Conservation (phyloP, 2,888 invertebrate genomes). For the Caradrina clavipalpis region DNA sequence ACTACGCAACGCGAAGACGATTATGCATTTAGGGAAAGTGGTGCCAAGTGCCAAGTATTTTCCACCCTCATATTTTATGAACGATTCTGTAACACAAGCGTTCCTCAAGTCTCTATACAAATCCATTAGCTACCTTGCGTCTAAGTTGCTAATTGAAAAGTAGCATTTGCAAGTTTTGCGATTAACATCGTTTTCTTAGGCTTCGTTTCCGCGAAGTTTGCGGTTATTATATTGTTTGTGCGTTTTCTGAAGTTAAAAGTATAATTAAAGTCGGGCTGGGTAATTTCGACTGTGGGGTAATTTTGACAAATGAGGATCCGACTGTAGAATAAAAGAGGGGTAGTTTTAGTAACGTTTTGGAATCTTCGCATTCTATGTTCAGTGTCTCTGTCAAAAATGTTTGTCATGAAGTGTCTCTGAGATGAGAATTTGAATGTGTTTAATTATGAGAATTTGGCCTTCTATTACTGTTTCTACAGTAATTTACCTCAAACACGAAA, state of each 20-base stretch:
- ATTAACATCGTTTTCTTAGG: slow-evolving; percentile 27
- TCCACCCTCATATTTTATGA: slow-evolving; percentile 49
- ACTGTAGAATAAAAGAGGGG: too few species aligned
- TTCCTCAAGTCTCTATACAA: slow-evolving; percentile 24
- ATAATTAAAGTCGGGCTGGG: not conserved
- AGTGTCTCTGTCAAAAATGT: too few species aligned
- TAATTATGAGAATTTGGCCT: too few species aligned
- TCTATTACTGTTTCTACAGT: too few species aligned
- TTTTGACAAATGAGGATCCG: too few species aligned
- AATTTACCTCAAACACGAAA: too few species aligned
- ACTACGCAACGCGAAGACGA: slow-evolving; percentile 13
- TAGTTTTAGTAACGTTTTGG: too few species aligned
- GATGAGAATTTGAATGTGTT: too few species aligned
- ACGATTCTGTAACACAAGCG: slow-evolving; percentile 29
- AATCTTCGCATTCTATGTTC: too few species aligned
- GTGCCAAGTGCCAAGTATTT: slow-evolving; percentile 44
- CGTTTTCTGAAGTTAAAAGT: not conserved
- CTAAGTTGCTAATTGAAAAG: slow-evolving; percentile 48
- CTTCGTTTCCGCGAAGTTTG: slow-evolving; percentile 14
- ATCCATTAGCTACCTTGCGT: slow-evolving; percentile 41
- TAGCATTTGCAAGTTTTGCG: slow-evolving; percentile 28
- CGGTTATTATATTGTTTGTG: slow-evolving; percentile 24
- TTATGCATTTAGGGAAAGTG: slow-evolving; percentile 43
- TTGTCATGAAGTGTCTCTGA: too few species aligned
- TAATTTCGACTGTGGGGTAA: too few species aligned